Evolutionary conservation across 1,140 invertebrate genomes (phyloP).

Genomic region (Orchestia grillus): DNA sequence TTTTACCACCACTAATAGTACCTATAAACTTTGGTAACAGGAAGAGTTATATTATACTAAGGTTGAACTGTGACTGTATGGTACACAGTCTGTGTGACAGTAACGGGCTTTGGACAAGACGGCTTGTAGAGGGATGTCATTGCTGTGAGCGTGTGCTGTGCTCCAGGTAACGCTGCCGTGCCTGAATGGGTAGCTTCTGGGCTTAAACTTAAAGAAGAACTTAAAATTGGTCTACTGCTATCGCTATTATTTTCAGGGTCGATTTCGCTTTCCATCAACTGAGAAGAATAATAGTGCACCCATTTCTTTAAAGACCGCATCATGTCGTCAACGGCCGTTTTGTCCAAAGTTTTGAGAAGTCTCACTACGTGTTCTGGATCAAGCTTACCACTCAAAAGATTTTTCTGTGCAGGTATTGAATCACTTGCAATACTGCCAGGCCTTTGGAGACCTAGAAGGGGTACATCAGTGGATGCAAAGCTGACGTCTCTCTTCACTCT

Average conservation of each 20-base stretch:
- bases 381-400: background rate
- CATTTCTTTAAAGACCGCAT: conserved; percentile 65
- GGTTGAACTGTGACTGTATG: conserved; percentile 57
- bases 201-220: conserved; percentile 62
- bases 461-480: conserved; percentile 13
- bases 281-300: conserved; percentile 64
- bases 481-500: conserved; percentile 58
- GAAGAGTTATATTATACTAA: conserved; percentile 1
- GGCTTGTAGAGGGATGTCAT: background rate
- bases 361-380: conserved; percentile 62
- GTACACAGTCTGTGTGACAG: conserved; percentile 63
- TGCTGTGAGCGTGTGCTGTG: conserved; percentile 39
- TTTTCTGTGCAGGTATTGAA: background rate
- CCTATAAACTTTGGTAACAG: conserved; percentile 30
- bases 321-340: conserved; percentile 62
- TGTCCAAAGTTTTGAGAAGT: conserved; percentile 63
- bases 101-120: conserved; percentile 58
- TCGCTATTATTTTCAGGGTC: background rate
- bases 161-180: conserved; percentile 54
- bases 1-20: background rate
- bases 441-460: background rate
- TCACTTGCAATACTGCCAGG: background rate
- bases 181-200: conserved; percentile 54
- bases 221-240: conserved; percentile 55
- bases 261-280: conserved; percentile 60